Evolutionary conservation across 2,797 vertebrate species (phyloP).

Genomic region (Sebastes baramenuke): DNA sequence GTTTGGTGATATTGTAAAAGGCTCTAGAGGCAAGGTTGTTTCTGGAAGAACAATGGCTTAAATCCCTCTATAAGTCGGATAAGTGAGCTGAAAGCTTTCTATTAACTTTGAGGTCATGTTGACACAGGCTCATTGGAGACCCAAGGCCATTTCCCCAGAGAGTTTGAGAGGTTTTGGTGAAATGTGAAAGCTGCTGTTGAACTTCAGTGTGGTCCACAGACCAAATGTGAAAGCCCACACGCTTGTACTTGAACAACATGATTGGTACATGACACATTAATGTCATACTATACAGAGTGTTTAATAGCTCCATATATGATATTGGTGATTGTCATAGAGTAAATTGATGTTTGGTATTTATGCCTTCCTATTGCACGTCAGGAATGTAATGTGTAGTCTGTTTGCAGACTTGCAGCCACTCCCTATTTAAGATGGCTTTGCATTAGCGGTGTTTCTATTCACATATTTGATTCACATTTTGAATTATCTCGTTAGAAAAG

Average conservation of each 20-base stretch:
- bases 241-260: neutral
- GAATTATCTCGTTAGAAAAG: too few species aligned
- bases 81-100: neutral
- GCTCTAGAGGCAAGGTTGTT: neutral
- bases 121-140: neutral
- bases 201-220: neutral
- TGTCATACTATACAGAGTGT: too few species aligned
- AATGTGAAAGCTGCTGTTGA: constrained; percentile 2
- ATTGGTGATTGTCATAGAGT: neutral
- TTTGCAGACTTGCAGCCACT: neutral
- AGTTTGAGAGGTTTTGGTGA: neutral
- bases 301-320: too few species aligned
- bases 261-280: neutral
- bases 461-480: neutral
- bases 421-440: neutral
- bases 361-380: neutral
- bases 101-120: neutral
- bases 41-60: neutral
- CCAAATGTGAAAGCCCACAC: neutral
- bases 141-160: neutral
- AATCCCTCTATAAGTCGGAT: neutral
- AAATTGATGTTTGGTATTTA: neutral
- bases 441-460: neutral
- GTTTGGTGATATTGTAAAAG: neutral
- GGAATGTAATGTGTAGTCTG: neutral